Evolutionary conservation across 2,797 vertebrate genomes (phyloP).

Genomic region (Helicolenus hilgendorfi): DNA sequence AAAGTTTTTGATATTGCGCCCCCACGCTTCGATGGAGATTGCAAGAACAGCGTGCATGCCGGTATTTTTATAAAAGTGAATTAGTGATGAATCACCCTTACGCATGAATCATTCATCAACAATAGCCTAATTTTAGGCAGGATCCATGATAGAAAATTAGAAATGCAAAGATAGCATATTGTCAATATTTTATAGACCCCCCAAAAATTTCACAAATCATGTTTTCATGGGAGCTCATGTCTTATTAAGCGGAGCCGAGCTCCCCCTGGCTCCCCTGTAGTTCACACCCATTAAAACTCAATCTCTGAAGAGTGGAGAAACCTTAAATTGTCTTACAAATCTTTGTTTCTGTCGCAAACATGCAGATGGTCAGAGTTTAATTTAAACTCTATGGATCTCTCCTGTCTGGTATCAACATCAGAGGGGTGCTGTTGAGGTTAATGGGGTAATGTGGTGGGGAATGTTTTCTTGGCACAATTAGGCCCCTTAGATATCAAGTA

Average conservation of each 20-base stretch:
- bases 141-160: neutral
- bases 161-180: neutral
- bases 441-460: neutral
- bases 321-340: neutral
- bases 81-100: neutral
- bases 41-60: neutral
- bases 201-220: neutral
- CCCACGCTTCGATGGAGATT: neutral
- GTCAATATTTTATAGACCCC: neutral
- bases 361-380: neutral
- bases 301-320: slow-evolving; percentile 10
- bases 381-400: slow-evolving; percentile 5
- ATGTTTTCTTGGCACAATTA: neutral
- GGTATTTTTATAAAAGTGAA: neutral
- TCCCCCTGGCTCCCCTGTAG: neutral
- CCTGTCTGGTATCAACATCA: neutral
- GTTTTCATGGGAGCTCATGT: neutral
- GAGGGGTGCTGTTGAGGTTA: neutral
- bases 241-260: neutral
- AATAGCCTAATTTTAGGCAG: neutral
- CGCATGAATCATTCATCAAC: neutral
- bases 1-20: neutral
- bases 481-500: neutral
- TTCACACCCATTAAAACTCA: slow-evolving; percentile 13
- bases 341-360: neutral